These are phyloP conservation scores for Cirrhinus mrigala DNA, from an alignment of 2,797 vertebrate genomes.

Conservation along the genomic window DNA sequence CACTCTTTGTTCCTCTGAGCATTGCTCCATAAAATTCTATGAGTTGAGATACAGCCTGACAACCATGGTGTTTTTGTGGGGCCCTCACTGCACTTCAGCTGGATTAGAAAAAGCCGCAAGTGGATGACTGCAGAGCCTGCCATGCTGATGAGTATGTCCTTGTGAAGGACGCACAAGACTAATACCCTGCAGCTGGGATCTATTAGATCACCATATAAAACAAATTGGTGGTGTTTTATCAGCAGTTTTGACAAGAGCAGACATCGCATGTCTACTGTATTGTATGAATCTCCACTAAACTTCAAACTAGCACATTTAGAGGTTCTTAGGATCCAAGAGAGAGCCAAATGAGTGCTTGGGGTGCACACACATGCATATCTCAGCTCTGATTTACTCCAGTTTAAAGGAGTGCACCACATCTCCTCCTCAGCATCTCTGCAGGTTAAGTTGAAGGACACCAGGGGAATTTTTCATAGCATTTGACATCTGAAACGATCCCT, in stretches of 20 bases:
- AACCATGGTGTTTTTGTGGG: conserved; percentile 33
- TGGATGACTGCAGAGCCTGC: conserved; percentile 4
- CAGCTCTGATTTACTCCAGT: conserved; percentile 24
- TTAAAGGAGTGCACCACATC: conserved; percentile 5
- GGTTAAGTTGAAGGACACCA: conserved; percentile 22
- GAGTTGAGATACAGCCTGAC: conserved; percentile 24
- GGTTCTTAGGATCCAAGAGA: background rate
- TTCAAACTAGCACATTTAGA: background rate
- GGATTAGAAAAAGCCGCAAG: conserved; percentile 36
- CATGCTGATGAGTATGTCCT: conserved; percentile 26
- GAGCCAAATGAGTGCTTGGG: background rate
- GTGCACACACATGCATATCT: background rate
- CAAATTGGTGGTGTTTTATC: conserved; percentile 4
- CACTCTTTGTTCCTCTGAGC: conserved; percentile 27
- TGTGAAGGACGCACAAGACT: conserved; percentile 23
- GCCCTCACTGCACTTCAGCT: conserved; percentile 29
- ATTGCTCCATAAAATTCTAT: conserved; percentile 20
- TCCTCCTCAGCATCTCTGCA: background rate
- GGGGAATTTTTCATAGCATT: conserved; percentile 6
- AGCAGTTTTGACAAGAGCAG: background rate
- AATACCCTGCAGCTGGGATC: conserved; percentile 23
- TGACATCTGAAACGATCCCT: conserved; percentile 20
- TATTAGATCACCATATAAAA: conserved; percentile 32
- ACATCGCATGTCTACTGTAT: background rate
- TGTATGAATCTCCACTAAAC: background rate